A percentile compares a stretch with the other conserved stretches of the same genome.
phyloP scores from a whole-genome alignment of 2,113 vertebrate genomes.

The Triplophysa rosa region DNA sequence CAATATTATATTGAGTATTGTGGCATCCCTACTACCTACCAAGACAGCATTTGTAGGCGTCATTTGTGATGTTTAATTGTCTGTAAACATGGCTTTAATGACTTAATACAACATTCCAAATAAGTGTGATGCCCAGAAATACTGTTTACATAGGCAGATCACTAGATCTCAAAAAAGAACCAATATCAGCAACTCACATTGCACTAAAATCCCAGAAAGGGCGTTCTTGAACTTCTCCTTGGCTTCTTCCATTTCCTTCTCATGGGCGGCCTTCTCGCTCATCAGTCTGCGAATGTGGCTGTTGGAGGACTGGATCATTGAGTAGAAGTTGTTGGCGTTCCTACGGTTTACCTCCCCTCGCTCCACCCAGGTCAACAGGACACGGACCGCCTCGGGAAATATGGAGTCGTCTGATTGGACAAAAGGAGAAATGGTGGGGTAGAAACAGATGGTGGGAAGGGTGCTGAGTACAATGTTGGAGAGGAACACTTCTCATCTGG shows the following conservation, averaged over 20 bases:
- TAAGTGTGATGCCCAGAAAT: neutral
- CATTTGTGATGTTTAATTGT: neutral
- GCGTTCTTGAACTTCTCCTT: slow-evolving; percentile 95
- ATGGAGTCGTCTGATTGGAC: slow-evolving; percentile 82
- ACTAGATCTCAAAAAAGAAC: neutral
- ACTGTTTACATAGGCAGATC: neutral
- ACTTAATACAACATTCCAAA: neutral
- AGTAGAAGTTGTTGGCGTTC: slow-evolving; percentile 96
- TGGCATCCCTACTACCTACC: no score
- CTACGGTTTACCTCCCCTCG: slow-evolving; percentile 93
- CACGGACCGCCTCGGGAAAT: slow-evolving; percentile 88
- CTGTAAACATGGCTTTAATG: neutral
- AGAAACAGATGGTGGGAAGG: slow-evolving; percentile 39
- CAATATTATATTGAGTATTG: no score
- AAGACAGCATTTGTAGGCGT: neutral
- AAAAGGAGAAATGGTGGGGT: neutral
- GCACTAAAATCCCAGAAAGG: slow-evolving; percentile 88
- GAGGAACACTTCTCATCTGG: slow-evolving; percentile 36
- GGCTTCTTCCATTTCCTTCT: slow-evolving; percentile 96
- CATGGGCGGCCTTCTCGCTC: slow-evolving; percentile 86
- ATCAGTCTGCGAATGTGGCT: slow-evolving; percentile 90
- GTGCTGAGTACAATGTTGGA: neutral
- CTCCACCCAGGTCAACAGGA: slow-evolving; percentile 92
- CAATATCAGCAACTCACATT: slow-evolving; percentile 77
- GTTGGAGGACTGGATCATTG: slow-evolving; percentile 97